A percentile compares a stretch with the other conserved stretches of the same genome.
Evolutionary conservation across 1,140 invertebrate genomes (phyloP).

Genomic region (Calycopis cecrops): DNA sequence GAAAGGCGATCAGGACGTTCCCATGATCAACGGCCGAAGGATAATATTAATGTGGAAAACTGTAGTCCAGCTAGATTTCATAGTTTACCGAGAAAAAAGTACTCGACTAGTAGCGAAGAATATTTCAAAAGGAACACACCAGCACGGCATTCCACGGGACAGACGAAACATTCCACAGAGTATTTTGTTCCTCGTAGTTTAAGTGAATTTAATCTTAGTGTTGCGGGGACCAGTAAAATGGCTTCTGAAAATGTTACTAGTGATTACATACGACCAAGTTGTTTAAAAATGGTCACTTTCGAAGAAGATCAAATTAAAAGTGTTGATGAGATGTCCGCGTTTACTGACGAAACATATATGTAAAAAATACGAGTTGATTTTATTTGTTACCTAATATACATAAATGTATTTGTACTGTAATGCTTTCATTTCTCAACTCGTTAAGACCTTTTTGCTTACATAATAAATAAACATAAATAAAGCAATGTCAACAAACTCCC

Average conservation of each 20-base stretch:
- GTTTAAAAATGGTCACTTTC: slow-evolving; percentile 89
- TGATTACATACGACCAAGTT: slow-evolving; percentile 55
- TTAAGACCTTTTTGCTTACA: no score
- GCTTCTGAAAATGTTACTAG: slow-evolving; percentile 34
- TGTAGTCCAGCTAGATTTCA: slow-evolving; percentile 75
- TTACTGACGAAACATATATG: slow-evolving; percentile 68
- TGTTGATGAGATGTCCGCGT: slow-evolving; percentile 24
- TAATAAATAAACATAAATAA: no score
- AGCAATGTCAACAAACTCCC: no score
- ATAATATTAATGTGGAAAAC: slow-evolving; percentile 68
- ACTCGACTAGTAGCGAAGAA: slow-evolving; percentile 56
- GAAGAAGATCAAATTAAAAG: slow-evolving; percentile 79
- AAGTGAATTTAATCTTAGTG: slow-evolving; percentile 86
- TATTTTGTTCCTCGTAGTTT: slow-evolving; percentile 89
- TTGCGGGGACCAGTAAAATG: slow-evolving; percentile 72
- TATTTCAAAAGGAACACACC: slow-evolving; percentile 80
- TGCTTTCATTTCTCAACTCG: slow-evolving; percentile 6
- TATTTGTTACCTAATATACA: slow-evolving; percentile 57
- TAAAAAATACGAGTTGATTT: slow-evolving; percentile 42
- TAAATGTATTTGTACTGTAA: slow-evolving; percentile 9
- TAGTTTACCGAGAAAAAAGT: slow-evolving; percentile 78
- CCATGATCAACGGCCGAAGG: slow-evolving; percentile 65
- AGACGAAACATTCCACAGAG: slow-evolving; percentile 80
- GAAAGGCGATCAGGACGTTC: slow-evolving; percentile 56
- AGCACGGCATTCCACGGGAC: slow-evolving; percentile 78